Percentiles rank a stretch among this genome's conserved stretches.
Evolutionary conservation across 2,888 invertebrate species (phyloP).

Genomic region (Scaptomyza caliginosa): DNA sequence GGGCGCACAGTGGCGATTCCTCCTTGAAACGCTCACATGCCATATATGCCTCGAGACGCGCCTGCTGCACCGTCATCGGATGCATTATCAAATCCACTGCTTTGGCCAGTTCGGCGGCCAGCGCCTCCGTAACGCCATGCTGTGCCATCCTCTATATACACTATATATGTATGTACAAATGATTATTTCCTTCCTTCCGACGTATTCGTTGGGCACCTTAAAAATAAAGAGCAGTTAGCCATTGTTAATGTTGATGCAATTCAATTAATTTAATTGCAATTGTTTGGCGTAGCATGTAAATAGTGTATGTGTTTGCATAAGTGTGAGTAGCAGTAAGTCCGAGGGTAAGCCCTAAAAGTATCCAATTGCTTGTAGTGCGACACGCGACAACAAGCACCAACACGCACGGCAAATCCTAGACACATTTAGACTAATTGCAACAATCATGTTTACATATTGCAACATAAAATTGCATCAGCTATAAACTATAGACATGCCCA

Average conservation of each 20-base stretch:
- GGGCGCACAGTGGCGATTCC: constrained; percentile 93
- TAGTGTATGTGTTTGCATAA: neutral
- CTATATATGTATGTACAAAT: neutral
- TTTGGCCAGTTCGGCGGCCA: constrained; percentile 90
- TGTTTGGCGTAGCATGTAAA: neutral
- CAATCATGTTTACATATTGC: neutral
- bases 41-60: constrained; percentile 92
- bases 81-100: constrained; percentile 93
- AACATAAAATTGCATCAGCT: neutral
- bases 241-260: constrained; percentile 30
- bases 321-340: neutral
- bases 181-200: neutral
- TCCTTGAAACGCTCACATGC: constrained; percentile 89
- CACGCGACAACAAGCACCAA: neutral
- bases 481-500: neutral
- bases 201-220: neutral
- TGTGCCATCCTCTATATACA: constrained; percentile 69
- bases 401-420: neutral
- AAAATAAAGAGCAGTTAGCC: neutral
- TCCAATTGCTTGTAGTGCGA: neutral
- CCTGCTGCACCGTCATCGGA: constrained; percentile 90
- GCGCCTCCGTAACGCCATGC: constrained; percentile 79
- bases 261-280: constrained; percentile 11
- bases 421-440: neutral
- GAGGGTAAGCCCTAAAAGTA: neutral